Evolutionary conservation across 2,888 invertebrate genomes (phyloP), one percentile per base, ranked within the genome.

Genomic region (Tipula confusa): DNA sequence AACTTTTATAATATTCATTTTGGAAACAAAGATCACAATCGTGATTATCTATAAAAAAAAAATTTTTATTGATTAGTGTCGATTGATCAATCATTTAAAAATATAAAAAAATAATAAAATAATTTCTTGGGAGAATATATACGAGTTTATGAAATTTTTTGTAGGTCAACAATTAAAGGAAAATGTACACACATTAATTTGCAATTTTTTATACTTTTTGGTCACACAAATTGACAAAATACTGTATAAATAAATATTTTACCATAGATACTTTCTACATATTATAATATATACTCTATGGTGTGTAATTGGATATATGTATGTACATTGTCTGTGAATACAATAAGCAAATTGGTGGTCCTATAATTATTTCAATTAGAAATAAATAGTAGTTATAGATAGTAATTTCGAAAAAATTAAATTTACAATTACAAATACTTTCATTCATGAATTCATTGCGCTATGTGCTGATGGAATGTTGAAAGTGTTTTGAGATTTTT

Each of bases 21-120:
- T 15, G 31, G 80, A n/a, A n/a, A 80, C 80, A 80, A 80, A 80
- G 80, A 80, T 80, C 80, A 80, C 31, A 80, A 80, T 80, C 80
- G 80, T 80, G 80, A 80, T 80, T 43, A 3, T 43, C n/a, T 79
- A 28, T 15, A 80, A 29, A 29, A 11, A 79, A 64, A 18, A n/a
- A 79, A 29, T 80, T 80, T 7, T 29, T 31, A 15, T 29, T 31
- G 80, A 80, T 80, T 29, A 80, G 29, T 80, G 31, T 80, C 29
- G 80, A 80, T 79, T 28, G 79, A 79, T 79, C 43, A 43, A 43
- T 64, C 64, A 64, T 64, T n/a, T 64, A 64, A 64, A 64, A n/a
- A n/a, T 31, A 36, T 9, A 36, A n/a, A n/a, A n/a, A n/a, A n/a
- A n/a, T n/a, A n/a, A n/a, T n/a, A n/a, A n/a, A n/a, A 43, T 9